Base-by-base conservation (phyloP, 2,113 vertebrate genomes). In the Mastomys coucha region DNA sequence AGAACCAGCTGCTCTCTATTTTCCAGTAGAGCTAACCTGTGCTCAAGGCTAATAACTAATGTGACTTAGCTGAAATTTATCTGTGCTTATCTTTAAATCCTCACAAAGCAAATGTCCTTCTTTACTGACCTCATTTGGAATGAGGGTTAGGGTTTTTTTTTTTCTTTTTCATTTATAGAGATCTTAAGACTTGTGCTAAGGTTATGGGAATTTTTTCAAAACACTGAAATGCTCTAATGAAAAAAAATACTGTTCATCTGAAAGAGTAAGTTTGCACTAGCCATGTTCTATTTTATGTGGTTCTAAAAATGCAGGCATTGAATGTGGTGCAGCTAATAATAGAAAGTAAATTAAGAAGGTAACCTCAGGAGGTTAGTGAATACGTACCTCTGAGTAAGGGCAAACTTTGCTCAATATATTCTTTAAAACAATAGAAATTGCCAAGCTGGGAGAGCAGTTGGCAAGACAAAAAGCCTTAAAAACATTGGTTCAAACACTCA, bases 1-100 rank as follows among this genome's bases (percentile, higher is more conserved):
- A 97, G 95, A 98, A 97, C 96, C 95, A 97, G 63, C 69, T 94
- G 94, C 92, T 76, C 89, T 92, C 92, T 97, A 26, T 95, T 91
- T 53, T n/a, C 88, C 75, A 70, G 42, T 33, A 81, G 85, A 86
- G 49, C 75, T 45, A 91, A 90, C 0, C 0, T 80, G 86, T 82
- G 49, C 92, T 96, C 90, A 95, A 65, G 70, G 53, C 36, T 96
- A 67, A 89, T 97, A 53, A 42, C 77, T 91, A 65, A 3, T 92
- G 63, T 24, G 5, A 0, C 80, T 96, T 63, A 11, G 4, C n/a
- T 89, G 36, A 49, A 5, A 96, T 60, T 91, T 93, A 72, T 91
- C 95, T 91, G 91, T 91, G n/a, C 63, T 94, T 94, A 31, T 82
- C 96, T 97, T 24, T n/a, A 91, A 84, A 97, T 82, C 5, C 60